Percentiles rank a stretch among this genome's conserved stretches.
Conservation (phyloP, 2,113 vertebrate species). For the Notarius lentiginosus region DNA sequence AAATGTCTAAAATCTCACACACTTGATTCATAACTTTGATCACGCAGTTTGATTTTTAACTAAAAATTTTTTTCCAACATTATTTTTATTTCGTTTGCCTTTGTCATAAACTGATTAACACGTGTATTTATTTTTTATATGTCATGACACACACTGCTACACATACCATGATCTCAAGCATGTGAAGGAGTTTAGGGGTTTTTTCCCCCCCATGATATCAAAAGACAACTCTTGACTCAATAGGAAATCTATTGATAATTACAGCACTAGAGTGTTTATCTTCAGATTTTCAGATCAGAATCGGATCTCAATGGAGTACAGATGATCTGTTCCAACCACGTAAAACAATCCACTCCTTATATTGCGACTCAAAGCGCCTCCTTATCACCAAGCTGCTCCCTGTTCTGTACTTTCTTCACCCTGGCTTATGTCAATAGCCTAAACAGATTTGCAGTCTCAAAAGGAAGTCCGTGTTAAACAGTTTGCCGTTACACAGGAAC, state of each 20-base stretch:
- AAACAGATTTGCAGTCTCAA: slow-evolving; percentile 12
- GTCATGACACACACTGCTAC: no score
- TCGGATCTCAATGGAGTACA: neutral
- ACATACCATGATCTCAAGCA: no score
- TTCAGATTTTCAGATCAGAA: neutral
- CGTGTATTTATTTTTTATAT: neutral
- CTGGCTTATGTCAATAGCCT: neutral
- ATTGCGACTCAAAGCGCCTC: neutral
- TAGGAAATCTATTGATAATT: neutral
- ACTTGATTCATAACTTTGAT: neutral
- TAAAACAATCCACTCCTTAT: neutral
- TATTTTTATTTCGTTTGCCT: neutral
- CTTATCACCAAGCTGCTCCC: neutral
- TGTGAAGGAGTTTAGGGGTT: neutral
- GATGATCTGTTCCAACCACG: neutral
- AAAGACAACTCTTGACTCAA: no score
- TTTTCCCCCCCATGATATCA: no score
- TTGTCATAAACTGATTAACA: neutral
- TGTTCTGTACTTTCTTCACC: neutral
- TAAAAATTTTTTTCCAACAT: neutral
- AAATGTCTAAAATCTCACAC: neutral
- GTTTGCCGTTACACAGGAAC: neutral
- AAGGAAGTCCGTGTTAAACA: slow-evolving; percentile 24
- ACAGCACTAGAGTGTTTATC: neutral
- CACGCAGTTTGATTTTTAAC: neutral